These are phyloP conservation scores for Peromyscus eremicus DNA, from an alignment of 2,797 vertebrate genomes.

Conservation along the genomic window DNA sequence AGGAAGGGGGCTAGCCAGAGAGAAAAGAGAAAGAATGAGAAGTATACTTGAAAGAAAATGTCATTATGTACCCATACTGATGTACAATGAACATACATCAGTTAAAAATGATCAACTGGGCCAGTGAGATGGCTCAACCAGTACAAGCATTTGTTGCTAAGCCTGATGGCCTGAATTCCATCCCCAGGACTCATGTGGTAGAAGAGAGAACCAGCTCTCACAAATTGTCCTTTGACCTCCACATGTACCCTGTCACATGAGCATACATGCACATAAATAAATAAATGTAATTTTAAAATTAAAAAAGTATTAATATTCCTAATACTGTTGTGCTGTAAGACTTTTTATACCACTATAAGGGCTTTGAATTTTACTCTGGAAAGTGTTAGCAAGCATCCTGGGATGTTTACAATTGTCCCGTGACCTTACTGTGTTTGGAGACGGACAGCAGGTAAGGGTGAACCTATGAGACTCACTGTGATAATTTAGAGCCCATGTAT, in stretches of 20 bases:
- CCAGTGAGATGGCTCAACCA: not conserved
- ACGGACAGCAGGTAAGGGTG: not conserved
- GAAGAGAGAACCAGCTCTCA: not conserved
- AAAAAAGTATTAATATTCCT: not conserved
- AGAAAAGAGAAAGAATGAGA: not conserved
- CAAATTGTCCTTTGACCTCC: not conserved
- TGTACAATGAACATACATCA: not conserved
- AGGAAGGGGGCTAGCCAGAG: not conserved
- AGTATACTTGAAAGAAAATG: not conserved
- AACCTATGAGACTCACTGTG: not conserved
- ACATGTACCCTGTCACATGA: not conserved
- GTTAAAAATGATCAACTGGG: not conserved
- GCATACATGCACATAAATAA: not conserved
- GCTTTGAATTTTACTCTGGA: not conserved
- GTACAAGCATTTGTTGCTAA: not conserved
- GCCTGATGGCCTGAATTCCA: not conserved
- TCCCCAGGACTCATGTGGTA: not conserved
- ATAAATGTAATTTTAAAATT: not conserved
- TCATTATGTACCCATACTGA: not conserved
- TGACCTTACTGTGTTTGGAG: not conserved
- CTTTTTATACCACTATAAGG: not conserved
- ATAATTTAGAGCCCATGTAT: not conserved
- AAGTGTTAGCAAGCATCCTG: not conserved
- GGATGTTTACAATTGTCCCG: not conserved
- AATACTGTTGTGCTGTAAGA: not conserved